Evolutionary conservation across 2,888 invertebrate species (phyloP).

Genomic region (Lobophora halterata): DNA sequence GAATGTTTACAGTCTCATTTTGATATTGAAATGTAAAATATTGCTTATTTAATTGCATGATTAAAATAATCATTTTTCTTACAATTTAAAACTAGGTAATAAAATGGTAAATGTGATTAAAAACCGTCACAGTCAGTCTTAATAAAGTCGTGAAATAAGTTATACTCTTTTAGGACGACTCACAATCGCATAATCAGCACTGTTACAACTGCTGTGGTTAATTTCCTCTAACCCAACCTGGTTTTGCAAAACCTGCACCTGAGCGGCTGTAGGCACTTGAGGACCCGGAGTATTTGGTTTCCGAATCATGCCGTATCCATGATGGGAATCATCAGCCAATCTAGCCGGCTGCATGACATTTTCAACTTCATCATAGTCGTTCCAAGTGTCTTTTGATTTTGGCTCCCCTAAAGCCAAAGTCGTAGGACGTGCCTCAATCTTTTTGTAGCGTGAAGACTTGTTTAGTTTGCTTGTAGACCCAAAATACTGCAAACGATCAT

Average conservation of each 20-base stretch:
- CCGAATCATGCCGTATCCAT: constrained; percentile 89
- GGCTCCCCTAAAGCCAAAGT: constrained; percentile 68
- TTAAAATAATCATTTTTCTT: constrained; percentile 1
- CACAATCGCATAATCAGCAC: constrained; percentile 90
- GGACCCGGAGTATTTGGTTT: constrained; percentile 82
- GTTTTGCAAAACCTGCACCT: constrained; percentile 70
- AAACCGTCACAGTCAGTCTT: constrained; percentile 61
- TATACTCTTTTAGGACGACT: constrained; percentile 93
- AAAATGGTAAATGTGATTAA: constrained; percentile 43
- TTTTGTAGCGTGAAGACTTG: constrained; percentile 84
- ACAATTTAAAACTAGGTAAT: constrained; percentile 24
- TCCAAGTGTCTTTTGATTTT: constrained; percentile 80
- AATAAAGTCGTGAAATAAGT: constrained; percentile 41
- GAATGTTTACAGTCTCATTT: constrained; percentile 58
- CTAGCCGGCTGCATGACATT: constrained; percentile 85
- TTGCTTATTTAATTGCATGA: constrained; percentile 13
- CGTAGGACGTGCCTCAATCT: constrained; percentile 83
- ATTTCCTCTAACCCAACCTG: constrained; percentile 75
- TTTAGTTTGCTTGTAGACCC: constrained; percentile 86
- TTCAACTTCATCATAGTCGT: constrained; percentile 89
- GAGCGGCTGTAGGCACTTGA: constrained; percentile 75
- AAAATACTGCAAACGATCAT: constrained; percentile 90
- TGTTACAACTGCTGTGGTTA: constrained; percentile 86
- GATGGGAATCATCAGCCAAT: constrained; percentile 89
- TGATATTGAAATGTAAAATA: constrained; percentile 20